Evolutionary conservation across 2,888 invertebrate species (phyloP).

Genomic region (Lordiphosa fenestrarum): DNA sequence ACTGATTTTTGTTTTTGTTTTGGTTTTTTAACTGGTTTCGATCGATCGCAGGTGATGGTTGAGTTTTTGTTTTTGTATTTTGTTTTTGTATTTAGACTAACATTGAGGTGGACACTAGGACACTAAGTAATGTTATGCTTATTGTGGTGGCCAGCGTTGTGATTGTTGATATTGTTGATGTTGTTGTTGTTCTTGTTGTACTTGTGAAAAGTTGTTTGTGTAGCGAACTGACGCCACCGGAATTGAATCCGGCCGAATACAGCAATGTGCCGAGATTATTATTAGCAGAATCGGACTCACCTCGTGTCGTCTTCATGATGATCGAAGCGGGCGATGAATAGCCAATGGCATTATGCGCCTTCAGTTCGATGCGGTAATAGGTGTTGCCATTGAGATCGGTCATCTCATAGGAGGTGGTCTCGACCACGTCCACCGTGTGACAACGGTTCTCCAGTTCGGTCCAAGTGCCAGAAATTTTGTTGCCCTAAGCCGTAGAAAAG

Average conservation of each 20-base stretch:
- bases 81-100: conserved; percentile 62
- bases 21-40: conserved; percentile 26
- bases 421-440: conserved; percentile 83
- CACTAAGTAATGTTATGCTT: conserved; percentile 78
- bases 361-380: conserved; percentile 90
- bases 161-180: conserved; percentile 70
- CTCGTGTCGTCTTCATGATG: conserved; percentile 91
- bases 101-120: conserved; percentile 73
- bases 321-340: conserved; percentile 89
- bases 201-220: conserved; percentile 73
- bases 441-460: conserved; percentile 82
- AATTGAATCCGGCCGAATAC: conserved; percentile 80
- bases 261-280: conserved; percentile 80
- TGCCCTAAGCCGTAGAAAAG: conserved; percentile 83
- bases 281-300: conserved; percentile 85
- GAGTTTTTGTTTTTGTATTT: conserved; percentile 16
- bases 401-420: conserved; percentile 86
- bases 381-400: conserved; percentile 88
- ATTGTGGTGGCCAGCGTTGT: conserved; percentile 77
- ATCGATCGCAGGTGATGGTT: conserved; percentile 13
- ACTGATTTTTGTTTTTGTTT: too few relatives aligned
- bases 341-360: conserved; percentile 93
- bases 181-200: conserved; percentile 61
- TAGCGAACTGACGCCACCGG: conserved; percentile 79
- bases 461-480: conserved; percentile 87